Conservation (phyloP, 64 coral and sea anemone genomes). For the Platygyra sinensis region DNA sequence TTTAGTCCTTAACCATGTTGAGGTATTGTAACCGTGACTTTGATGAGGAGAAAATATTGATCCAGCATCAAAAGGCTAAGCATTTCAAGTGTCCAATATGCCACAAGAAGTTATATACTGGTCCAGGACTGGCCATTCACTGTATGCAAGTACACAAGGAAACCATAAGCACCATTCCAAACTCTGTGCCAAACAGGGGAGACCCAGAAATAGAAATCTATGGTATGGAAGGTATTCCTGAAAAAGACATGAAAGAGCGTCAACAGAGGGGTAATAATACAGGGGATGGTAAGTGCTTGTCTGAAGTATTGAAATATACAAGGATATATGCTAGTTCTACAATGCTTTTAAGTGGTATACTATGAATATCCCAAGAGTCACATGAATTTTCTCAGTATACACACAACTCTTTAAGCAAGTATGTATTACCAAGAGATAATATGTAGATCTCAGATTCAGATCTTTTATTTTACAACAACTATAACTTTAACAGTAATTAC, state of each 20-base stretch:
- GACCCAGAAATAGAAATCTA: constrained; percentile 99
- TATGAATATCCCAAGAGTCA: no score
- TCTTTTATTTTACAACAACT: no score
- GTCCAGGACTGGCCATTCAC: constrained; percentile 97
- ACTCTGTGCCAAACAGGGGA: constrained; percentile 91
- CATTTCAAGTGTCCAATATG: constrained; percentile 99
- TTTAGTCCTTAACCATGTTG: constrained; percentile 49
- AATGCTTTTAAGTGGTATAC: no score
- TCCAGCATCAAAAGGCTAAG: constrained; percentile 99
- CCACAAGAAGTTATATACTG: constrained; percentile 98
- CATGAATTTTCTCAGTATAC: no score
- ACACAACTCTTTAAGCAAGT: no score
- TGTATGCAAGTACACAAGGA: constrained; percentile 99
- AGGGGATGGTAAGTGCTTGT: constrained; percentile 15
- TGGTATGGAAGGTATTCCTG: constrained; percentile 99
- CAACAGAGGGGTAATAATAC: constrained; percentile 55
- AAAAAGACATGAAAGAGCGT: constrained; percentile 98
- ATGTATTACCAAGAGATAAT: no score
- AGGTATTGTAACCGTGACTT: constrained; percentile 99
- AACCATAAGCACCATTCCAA: constrained; percentile 87
- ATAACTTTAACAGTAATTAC: no score
- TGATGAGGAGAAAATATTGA: constrained; percentile 99
- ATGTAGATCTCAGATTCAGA: no score
- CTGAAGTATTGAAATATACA: neutral
- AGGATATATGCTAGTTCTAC: no score